Evolutionary conservation across 2,888 invertebrate genomes (phyloP).

Genomic region (Habrosyne pyritoides): DNA sequence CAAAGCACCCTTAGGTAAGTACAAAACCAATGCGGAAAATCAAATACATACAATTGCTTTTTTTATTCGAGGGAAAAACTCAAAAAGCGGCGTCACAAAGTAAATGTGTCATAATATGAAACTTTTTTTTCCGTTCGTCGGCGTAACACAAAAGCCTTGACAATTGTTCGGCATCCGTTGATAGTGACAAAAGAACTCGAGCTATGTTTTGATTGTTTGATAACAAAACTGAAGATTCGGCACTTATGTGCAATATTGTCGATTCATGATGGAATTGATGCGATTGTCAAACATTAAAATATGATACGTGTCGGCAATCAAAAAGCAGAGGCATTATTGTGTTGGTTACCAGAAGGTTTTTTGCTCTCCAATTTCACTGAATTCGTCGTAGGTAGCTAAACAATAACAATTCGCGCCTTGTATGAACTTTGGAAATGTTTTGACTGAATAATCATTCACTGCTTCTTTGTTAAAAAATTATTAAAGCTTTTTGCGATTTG

Average conservation of each 20-base stretch:
- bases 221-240: conserved; percentile 62
- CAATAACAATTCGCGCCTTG: too few species aligned
- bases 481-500: too few species aligned
- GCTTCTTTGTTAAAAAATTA: too few species aligned
- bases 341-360: conserved; percentile 15
- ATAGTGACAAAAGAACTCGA: conserved; percentile 54
- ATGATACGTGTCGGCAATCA: conserved; percentile 58
- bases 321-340: conserved; percentile 20
- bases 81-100: conserved; percentile 57
- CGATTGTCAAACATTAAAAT: conserved; percentile 48
- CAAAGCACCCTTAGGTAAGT: neutral
- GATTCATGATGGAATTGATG: conserved; percentile 50
- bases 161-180: conserved; percentile 68
- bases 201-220: conserved; percentile 75
- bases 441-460: neutral
- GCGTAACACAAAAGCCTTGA: conserved; percentile 59
- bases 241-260: conserved; percentile 60
- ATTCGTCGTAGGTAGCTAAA: neutral
- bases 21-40: neutral
- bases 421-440: neutral
- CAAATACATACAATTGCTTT: conserved; percentile 14
- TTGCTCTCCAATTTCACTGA: conserved; percentile 28
- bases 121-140: conserved; percentile 54
- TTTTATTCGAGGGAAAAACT: conserved; percentile 17
- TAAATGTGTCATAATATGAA: conserved; percentile 52